phyloP scores from a whole-genome alignment of 2,113 vertebrate species.

The Indicator maculatus region DNA sequence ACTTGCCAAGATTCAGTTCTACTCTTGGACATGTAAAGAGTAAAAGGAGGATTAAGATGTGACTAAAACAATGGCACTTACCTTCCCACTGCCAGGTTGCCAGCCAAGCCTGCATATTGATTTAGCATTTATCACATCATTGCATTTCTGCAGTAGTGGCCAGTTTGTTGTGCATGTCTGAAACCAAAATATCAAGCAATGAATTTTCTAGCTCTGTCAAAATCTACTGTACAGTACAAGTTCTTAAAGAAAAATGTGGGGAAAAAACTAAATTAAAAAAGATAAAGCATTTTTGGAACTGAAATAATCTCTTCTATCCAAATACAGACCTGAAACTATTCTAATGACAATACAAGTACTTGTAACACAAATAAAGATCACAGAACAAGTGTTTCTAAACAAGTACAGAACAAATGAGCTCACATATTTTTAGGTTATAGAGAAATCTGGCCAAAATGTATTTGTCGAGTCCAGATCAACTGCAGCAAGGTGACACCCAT shows the following conservation, averaged over 20 bases:
- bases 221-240: not conserved
- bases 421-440: not conserved
- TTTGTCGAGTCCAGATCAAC: not conserved
- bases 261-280: not conserved
- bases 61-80: conserved; percentile 48
- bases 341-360: not conserved
- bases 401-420: not conserved
- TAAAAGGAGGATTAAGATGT: not conserved
- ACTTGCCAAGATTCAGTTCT: not conserved
- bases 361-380: not conserved
- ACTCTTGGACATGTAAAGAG: not conserved
- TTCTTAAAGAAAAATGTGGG: not conserved
- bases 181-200: conserved; percentile 20
- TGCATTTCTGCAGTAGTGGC: conserved; percentile 89
- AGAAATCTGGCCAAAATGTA: not conserved
- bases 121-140: conserved; percentile 87
- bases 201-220: not conserved
- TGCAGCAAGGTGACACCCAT: not conserved
- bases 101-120: conserved; percentile 93
- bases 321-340: not conserved
- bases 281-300: not conserved
- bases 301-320: not conserved
- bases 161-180: conserved; percentile 85
- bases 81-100: conserved; percentile 87
- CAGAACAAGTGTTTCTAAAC: not conserved